These are phyloP conservation scores for Stegodyphus mimosarum DNA, from an alignment of 1,140 invertebrate genomes.

Conservation along the genomic window DNA sequence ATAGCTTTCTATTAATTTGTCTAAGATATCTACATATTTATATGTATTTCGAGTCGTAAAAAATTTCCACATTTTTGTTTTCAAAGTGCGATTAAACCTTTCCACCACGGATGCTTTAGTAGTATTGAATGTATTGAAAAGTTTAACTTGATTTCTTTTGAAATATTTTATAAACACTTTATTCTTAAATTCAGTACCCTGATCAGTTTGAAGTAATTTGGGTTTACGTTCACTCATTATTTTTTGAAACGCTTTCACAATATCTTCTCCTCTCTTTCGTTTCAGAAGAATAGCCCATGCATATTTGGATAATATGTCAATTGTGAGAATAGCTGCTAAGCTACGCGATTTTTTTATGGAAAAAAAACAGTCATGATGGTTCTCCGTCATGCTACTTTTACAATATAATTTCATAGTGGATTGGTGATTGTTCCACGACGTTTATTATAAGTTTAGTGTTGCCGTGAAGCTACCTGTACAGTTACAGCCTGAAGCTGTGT, in stretches of 20 bases:
- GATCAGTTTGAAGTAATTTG: slow-evolving; percentile 47
- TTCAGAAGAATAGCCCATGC: slow-evolving; percentile 62
- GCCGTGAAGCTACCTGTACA: no score
- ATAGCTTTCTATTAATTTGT: slow-evolving; percentile 67
- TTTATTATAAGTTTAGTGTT: no score
- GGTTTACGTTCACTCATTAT: slow-evolving; percentile 47
- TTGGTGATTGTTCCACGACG: no score
- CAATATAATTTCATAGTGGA: no score
- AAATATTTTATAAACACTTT: slow-evolving; percentile 64
- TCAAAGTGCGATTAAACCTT: slow-evolving; percentile 70
- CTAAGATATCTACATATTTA: slow-evolving; percentile 67
- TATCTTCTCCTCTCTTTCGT: slow-evolving; percentile 55
- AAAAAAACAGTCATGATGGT: no score
- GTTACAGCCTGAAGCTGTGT: no score
- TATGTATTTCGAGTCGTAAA: slow-evolving; percentile 68
- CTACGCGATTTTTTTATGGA: slow-evolving; percentile 48
- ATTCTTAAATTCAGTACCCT: slow-evolving; percentile 59
- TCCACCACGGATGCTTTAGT: slow-evolving; percentile 70
- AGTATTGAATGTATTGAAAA: slow-evolving; percentile 68
- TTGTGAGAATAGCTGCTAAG: slow-evolving; percentile 57
- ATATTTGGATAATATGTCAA: slow-evolving; percentile 63
- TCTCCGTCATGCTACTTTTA: no score
- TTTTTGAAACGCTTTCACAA: slow-evolving; percentile 31
- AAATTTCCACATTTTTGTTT: slow-evolving; percentile 68
- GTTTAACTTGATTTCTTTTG: slow-evolving; percentile 66